Evolutionary conservation across 1,140 invertebrate genomes (phyloP).

Genomic region (Papilio machaon): DNA sequence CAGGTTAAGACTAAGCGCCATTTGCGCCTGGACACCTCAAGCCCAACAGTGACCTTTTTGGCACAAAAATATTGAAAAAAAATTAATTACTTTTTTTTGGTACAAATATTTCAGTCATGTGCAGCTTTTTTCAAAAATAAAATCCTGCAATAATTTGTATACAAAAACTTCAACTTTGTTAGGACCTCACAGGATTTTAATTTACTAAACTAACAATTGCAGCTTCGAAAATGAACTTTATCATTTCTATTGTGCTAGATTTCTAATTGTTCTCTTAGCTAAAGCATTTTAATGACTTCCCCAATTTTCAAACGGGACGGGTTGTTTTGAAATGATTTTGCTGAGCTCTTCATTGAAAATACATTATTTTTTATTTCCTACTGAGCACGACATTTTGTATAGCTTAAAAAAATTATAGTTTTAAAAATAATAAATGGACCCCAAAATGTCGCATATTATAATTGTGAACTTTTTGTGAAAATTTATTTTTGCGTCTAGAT

Average conservation of each 20-base stretch:
- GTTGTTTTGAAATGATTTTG: slow-evolving; percentile 61
- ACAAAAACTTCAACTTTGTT: background rate
- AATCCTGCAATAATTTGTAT: background rate
- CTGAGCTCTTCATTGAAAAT: slow-evolving; percentile 36
- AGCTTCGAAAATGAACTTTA: slow-evolving; percentile 26
- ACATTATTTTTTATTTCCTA: slow-evolving; percentile 40
- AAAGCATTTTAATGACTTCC: slow-evolving; percentile 70
- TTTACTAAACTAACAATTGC: slow-evolving; percentile 12
- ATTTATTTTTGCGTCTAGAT: too few relatives aligned
- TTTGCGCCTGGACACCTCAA: too few relatives aligned
- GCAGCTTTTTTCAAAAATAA: too few relatives aligned
- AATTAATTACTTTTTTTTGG: too few relatives aligned
- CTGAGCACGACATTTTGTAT: background rate
- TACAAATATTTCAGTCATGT: too few relatives aligned
- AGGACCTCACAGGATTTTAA: background rate
- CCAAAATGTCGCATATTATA: too few relatives aligned
- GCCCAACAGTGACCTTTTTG: too few relatives aligned
- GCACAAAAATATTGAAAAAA: too few relatives aligned
- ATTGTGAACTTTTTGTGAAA: too few relatives aligned
- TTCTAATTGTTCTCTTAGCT: slow-evolving; percentile 65
- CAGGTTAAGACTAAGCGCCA: too few relatives aligned
- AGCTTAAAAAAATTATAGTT: too few relatives aligned
- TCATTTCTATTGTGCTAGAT: slow-evolving; percentile 55
- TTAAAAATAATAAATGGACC: too few relatives aligned
- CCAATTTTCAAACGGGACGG: slow-evolving; percentile 60